phyloP scores from a whole-genome alignment of 53 echinoderm and acorn worm genomes.

The Echinometra lucunter region DNA sequence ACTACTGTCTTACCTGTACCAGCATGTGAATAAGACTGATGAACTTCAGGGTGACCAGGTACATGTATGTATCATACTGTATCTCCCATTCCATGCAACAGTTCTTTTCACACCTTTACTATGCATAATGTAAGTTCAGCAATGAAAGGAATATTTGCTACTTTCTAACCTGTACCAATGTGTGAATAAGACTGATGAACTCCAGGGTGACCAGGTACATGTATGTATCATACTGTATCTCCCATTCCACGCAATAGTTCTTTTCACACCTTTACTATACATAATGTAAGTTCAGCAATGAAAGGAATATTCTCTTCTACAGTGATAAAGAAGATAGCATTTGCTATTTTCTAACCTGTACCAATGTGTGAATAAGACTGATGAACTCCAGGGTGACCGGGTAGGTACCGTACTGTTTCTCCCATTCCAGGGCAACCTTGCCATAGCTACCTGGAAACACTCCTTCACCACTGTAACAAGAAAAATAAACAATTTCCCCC shows the following conservation, averaged over 20 bases:
- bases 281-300: too few species aligned
- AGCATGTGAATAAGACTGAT: slow-evolving; percentile 80
- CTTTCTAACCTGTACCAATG: too few species aligned
- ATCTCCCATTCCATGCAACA: slow-evolving; percentile 83
- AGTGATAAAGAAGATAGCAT: too few species aligned
- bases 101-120: too few species aligned
- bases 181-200: too few species aligned
- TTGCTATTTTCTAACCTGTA: slow-evolving; percentile 84
- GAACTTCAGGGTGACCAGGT: slow-evolving; percentile 86
- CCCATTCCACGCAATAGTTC: too few species aligned
- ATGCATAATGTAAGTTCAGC: too few species aligned
- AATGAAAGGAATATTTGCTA: too few species aligned
- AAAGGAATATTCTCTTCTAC: too few species aligned
- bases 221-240: slow-evolving; percentile 81
- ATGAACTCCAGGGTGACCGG: slow-evolving; percentile 87
- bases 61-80: slow-evolving; percentile 78
- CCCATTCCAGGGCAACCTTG: slow-evolving; percentile 81
- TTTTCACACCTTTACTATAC: too few species aligned
- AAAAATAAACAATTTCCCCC: neutral
- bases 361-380: slow-evolving; percentile 76
- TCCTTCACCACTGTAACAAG: slow-evolving; percentile 82
- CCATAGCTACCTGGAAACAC: slow-evolving; percentile 92
- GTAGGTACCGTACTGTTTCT: slow-evolving; percentile 83
- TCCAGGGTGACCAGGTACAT: too few species aligned
- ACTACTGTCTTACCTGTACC: slow-evolving; percentile 85